Percentiles rank a stretch among this genome's conserved stretches.
phyloP scores from a whole-genome alignment of 2,113 vertebrate species.

The Salvelinus alpinus region DNA sequence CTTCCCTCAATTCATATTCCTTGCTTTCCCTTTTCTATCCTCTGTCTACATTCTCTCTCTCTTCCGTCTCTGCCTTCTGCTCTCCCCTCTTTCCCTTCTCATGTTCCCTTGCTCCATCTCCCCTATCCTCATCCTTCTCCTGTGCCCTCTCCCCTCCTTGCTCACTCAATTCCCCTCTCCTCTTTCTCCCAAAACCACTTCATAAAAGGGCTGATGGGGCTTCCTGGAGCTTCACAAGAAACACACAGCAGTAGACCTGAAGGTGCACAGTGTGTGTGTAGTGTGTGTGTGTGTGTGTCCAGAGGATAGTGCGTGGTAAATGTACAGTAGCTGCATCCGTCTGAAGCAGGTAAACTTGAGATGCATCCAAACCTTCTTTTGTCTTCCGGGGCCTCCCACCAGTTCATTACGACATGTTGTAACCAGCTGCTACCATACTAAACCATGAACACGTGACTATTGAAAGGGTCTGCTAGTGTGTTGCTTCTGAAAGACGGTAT shows the following conservation, averaged over 20 bases:
- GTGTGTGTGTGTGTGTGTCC: background rate
- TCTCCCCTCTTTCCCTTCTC: background rate
- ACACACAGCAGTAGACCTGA: too few relatives aligned
- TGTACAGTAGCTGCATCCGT: background rate
- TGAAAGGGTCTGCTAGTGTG: background rate
- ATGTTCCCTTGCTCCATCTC: background rate
- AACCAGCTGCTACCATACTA: background rate
- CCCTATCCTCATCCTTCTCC: background rate
- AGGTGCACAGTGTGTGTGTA: background rate
- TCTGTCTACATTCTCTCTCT: background rate
- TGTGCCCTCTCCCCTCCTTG: background rate
- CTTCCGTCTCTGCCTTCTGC: background rate
- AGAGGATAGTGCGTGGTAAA: background rate
- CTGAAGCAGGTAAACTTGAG: too few relatives aligned
- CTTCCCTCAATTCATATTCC: background rate
- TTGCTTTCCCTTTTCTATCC: background rate
- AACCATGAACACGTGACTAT: background rate
- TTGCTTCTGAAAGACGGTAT: background rate
- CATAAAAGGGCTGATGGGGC: background rate
- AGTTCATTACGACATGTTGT: background rate
- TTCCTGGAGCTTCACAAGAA: background rate
- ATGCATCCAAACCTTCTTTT: background rate
- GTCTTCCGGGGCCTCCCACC: too few relatives aligned
- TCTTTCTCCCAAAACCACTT: background rate
- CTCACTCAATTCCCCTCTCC: background rate